Evolutionary conservation across 2,113 vertebrate species (phyloP), one percentile per base, ranked within the genome.

Genomic region (Podocnemis expansa): DNA sequence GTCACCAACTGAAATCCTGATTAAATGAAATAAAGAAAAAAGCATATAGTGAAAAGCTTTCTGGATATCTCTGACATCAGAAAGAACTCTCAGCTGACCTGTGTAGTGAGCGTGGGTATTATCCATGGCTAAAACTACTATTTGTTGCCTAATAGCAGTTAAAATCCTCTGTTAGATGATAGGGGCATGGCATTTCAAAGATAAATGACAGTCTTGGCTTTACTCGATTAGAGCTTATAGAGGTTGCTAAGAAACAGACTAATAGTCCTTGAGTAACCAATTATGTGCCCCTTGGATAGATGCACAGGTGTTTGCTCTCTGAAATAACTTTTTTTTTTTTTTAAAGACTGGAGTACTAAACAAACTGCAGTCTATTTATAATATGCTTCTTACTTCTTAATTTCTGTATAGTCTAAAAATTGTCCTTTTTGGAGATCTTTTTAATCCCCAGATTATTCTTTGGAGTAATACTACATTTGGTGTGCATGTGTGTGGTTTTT

Each of bases 201-300:
- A 96, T 98, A 97, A 98, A 97, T 94, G 94, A 90, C 97, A 96
- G 89, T 97, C 96, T 98, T 97, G 92, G 97, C 97, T 97, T 98
- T 98, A 98, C 98, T 98, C 98, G 98, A 98, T 98, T 98, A 96
- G 94, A 96, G 98, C 97, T 97, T 97, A 98, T 97, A 93, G 97
- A 96, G 95, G 98, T 99, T 99, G 98, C 99, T 98, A 98, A 99
- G 99, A 97, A 98, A 99, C 97, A 83, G 93, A 95, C 95, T 97
- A 98, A 98, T 98, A 98, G 98, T 97, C 98, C 98, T 98, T 92
- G 94, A 98, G 98, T 99, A 99, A 98, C 98, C 98, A 98, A 98
- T 99, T 98, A 98, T 97, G 94, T 97, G 94, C 90, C 96, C 90
- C 94, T 97, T 97, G 90, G 86, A 96, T 94, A 97, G 96, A 97